Conservation (phyloP, 1,140 invertebrate genomes). For the Battus philenor region DNA sequence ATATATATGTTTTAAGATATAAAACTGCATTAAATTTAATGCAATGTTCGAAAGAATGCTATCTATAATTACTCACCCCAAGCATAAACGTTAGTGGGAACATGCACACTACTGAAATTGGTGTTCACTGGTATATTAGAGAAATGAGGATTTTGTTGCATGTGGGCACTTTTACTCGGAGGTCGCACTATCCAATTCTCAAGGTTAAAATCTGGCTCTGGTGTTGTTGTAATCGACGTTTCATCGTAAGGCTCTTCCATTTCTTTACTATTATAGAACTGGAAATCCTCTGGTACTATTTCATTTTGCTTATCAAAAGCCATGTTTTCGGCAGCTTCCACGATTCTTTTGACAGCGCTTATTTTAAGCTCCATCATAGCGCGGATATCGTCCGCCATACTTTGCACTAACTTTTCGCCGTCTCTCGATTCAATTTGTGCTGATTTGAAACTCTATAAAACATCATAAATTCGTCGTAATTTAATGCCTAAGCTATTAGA, state of each 20-base stretch:
- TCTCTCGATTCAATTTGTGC: constrained; percentile 82
- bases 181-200: constrained; percentile 75
- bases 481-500: no score
- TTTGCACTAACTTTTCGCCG: constrained; percentile 83
- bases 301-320: constrained; percentile 77
- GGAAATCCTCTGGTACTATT: constrained; percentile 79
- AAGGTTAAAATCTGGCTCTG: constrained; percentile 71
- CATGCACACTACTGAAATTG: constrained; percentile 92
- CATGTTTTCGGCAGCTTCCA: constrained; percentile 87
- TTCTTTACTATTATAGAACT: constrained; percentile 86
- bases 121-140: constrained; percentile 88
- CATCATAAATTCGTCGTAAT: constrained; percentile 5
- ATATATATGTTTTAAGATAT: constrained; percentile 3
- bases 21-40: no score
- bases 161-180: constrained; percentile 66
- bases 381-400: constrained; percentile 86
- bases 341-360: constrained; percentile 88
- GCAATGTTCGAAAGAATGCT: no score
- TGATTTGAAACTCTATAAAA: constrained; percentile 82
- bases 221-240: constrained; percentile 53
- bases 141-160: constrained; percentile 86
- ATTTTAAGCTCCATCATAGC: constrained; percentile 91
- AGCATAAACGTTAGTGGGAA: constrained; percentile 96
- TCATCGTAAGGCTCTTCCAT: constrained; percentile 75
- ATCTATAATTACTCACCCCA: constrained; percentile 85